A percentile compares a stretch with the other conserved stretches of the same genome.
Evolutionary conservation across 1,140 invertebrate species (phyloP).

Genomic region (Drosophila lowei): DNA sequence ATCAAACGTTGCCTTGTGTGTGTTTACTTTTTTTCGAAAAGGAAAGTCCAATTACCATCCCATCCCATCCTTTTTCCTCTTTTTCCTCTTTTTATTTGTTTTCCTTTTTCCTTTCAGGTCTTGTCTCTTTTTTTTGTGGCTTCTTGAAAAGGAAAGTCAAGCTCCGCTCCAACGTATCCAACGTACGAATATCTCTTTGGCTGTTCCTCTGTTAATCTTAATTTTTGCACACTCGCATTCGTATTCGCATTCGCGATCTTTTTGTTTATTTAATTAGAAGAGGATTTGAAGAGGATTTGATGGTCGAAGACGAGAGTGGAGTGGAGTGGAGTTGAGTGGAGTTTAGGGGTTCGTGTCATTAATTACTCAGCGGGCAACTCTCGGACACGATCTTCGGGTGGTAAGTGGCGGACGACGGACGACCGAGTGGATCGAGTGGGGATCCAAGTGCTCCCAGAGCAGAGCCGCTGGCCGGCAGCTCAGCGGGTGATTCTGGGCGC

Average conservation of each 20-base stretch:
- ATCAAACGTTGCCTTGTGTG: no score
- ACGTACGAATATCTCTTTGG: no score
- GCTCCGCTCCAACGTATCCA: no score
- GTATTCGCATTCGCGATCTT: slow-evolving; percentile 36
- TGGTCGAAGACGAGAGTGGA: slow-evolving; percentile 6
- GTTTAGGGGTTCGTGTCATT: slow-evolving; percentile 32
- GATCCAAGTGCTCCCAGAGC: slow-evolving; percentile 29
- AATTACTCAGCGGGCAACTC: slow-evolving; percentile 49
- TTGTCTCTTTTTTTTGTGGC: no score
- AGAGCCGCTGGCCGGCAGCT: slow-evolving; percentile 21
- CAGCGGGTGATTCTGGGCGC: slow-evolving; percentile 39
- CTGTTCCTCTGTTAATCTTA: no score
- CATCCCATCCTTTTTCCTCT: no score
- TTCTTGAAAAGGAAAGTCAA: no score
- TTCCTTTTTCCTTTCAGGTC: no score
- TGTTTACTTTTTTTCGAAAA: no score
- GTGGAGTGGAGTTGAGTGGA: not conserved
- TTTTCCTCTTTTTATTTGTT: no score
- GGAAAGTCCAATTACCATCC: no score
- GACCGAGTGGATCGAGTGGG: slow-evolving; percentile 21
- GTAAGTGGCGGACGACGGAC: not conserved
- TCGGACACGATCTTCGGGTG: slow-evolving; percentile 46
- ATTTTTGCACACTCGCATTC: slow-evolving; percentile 2
- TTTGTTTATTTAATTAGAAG: slow-evolving; percentile 52
- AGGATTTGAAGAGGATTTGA: slow-evolving; percentile 29